Conservation (phyloP, 2,797 vertebrate species). For the Octomys mimax region DNA sequence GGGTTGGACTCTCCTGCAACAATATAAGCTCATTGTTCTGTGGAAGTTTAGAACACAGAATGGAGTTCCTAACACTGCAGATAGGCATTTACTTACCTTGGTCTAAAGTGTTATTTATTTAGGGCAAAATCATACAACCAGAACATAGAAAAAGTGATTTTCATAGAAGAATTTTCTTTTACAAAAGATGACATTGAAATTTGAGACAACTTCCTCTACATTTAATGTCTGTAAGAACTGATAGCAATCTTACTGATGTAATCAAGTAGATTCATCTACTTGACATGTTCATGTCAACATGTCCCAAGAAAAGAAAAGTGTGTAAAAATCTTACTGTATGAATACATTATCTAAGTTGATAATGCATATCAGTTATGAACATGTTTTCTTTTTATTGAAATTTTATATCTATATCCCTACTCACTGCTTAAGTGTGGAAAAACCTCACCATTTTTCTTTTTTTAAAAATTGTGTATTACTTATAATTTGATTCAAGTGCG, state of each 20-base stretch:
- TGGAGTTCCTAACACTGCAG: constrained; percentile 8
- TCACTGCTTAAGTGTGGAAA: not conserved
- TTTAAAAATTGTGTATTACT: constrained; percentile 52
- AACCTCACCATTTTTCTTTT: not conserved
- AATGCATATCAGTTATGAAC: not conserved
- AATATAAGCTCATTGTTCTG: not conserved
- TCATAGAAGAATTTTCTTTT: constrained; percentile 56
- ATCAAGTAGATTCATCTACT: not conserved
- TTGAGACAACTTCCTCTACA: not conserved
- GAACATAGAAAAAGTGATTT: constrained; percentile 60
- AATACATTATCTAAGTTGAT: not conserved
- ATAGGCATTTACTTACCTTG: constrained; percentile 57
- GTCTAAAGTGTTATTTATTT: constrained; percentile 64
- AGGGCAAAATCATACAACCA: constrained; percentile 12
- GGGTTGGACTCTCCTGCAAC: not conserved
- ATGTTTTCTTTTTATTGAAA: constrained; percentile 1
- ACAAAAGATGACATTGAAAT: not conserved
- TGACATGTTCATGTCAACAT: constrained; percentile 1
- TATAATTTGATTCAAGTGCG: constrained; percentile 9
- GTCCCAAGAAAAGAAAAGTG: not conserved
- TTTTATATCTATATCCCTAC: not conserved
- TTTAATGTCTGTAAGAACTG: not conserved
- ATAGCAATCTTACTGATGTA: not conserved
- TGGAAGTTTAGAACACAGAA: constrained; percentile 65
- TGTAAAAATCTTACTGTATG: constrained; percentile 14